phyloP scores from a whole-genome alignment of 2,797 vertebrate genomes.

The Acipenser oxyrinchus region DNA sequence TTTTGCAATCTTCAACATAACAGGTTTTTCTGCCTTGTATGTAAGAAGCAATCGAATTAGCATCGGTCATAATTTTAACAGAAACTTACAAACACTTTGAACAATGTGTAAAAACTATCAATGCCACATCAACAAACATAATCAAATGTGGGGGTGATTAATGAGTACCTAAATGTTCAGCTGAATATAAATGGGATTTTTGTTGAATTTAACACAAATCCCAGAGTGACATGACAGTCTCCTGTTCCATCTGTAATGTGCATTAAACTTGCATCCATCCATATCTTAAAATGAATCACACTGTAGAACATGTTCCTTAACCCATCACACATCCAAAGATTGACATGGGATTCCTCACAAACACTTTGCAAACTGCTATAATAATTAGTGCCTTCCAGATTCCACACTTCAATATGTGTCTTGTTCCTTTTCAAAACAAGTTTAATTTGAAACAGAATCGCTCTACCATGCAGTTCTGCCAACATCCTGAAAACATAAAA shows the following conservation, averaged over 20 bases:
- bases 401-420: too few species aligned
- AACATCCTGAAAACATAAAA: too few species aligned
- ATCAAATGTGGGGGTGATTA: neutral
- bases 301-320: neutral
- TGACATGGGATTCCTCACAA: neutral
- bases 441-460: too few species aligned
- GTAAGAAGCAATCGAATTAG: too few species aligned
- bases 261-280: neutral
- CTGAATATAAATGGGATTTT: neutral
- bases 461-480: too few species aligned
- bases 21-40: too few species aligned
- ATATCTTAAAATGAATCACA: neutral
- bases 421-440: too few species aligned
- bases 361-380: neutral
- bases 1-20: too few species aligned
- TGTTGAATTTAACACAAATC: neutral
- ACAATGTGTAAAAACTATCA: too few species aligned
- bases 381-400: neutral
- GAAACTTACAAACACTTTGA: too few species aligned
- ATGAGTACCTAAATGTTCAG: neutral
- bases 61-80: too few species aligned
- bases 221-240: neutral
- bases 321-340: neutral
- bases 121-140: too few species aligned
- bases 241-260: neutral